Evolutionary conservation across 2,888 invertebrate genomes (phyloP), one percentile per base, ranked within the genome.

Genomic region (Amaurobius ferox): DNA sequence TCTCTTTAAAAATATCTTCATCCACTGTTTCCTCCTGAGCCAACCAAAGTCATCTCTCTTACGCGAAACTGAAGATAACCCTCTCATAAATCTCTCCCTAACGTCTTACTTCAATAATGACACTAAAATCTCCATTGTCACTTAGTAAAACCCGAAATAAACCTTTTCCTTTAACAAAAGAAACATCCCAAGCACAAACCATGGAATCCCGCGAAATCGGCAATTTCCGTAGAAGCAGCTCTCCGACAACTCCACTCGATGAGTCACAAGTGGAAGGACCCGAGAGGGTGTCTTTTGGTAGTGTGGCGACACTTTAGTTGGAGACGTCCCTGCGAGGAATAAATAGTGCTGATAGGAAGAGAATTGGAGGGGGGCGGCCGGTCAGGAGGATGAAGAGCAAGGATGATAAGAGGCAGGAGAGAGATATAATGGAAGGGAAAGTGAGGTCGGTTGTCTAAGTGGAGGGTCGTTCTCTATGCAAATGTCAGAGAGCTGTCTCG

Each of bases 171-270:
- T 55, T 23, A 5, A 1, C 44, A 64, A 64, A 64, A 64, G 64
- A 64, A 64, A 30, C 29, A 30, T 16, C 64, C n/a, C 26, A 0
- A 26, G 23, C 29, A 30, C 29, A 64, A 30, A 64, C 29, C 28
- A 64, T 30, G 30, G 64, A 29, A 64, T 64, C 29, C 11, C 40
- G 70, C 44, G 61, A 62, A 81, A 74, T 74, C 74, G 76, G 71
- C 68, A 74, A 62, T 62, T 74, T 74, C 62, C 61, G 68, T 30
- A n/a, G 28, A 16, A 68, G 39, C 30, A 35, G 64, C 26, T 28
- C 55, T 30, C 48, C 70, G 76, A 76, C 71, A 83, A 64, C 81
- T 83, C 71, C 29, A 68, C 70, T 78, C 79, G 44, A 68, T 83
- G 83, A 83, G 71, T 83, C 83, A 55, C 26, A 71, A 74, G 74